phyloP scores from a whole-genome alignment of 2,113 vertebrate species.

The Megatriorchis doriae region DNA sequence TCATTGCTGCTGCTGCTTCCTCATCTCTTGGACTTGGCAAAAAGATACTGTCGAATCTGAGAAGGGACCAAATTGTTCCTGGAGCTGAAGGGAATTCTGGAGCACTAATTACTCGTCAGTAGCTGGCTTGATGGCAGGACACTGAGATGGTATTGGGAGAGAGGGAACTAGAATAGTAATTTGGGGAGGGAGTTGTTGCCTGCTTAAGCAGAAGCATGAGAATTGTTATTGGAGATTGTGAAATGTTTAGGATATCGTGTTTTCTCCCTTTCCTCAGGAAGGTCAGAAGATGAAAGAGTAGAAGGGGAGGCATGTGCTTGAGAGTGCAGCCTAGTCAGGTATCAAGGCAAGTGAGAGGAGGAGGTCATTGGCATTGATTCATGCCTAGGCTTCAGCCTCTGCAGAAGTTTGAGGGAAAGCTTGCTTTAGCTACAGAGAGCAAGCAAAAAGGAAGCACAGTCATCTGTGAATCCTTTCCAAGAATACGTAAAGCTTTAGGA shows the following conservation, averaged over 20 bases:
- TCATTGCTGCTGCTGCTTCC: constrained; percentile 28
- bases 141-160: neutral
- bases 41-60: neutral
- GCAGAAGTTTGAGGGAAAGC: neutral
- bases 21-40: neutral
- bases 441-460: neutral
- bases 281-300: neutral
- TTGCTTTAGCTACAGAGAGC: neutral
- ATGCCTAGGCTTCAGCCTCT: neutral
- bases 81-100: neutral
- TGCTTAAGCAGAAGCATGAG: fast-evolving
- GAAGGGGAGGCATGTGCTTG: neutral
- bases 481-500: neutral
- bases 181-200: neutral
- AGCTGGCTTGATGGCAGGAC: neutral
- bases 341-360: neutral
- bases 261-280: neutral
- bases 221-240: neutral
- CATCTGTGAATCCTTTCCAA: neutral
- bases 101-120: neutral
- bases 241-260: neutral
- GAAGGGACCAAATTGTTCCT: neutral
- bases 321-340: neutral
- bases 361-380: neutral
- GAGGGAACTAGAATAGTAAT: neutral